Evolutionary conservation across 23 tunicate genomes (phyloP), one percentile per base, ranked within the genome.

Genomic region (Styela clava): DNA sequence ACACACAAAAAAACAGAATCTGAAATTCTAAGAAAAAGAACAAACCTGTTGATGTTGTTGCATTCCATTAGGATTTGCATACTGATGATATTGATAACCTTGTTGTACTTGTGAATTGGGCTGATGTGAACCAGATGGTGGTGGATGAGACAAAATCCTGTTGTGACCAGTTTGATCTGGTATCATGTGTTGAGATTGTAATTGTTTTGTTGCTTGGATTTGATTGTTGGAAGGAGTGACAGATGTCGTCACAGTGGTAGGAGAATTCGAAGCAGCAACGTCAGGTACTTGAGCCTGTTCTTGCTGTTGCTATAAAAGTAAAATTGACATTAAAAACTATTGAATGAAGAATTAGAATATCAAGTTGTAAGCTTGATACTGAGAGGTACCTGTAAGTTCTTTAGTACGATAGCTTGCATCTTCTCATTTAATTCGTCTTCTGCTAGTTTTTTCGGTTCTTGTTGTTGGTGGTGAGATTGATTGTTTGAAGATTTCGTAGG

Each of bases 381-480:
- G n/a, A n/a, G n/a, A n/a, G n/a, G n/a, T n/a, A 76, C 81, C 81
- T 76, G 81, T 52, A 52, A 44, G 52, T 76, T 76, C n/a, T 76
- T 76, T 25, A 76, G 26, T 16, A 76, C 81, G 24, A 76, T 76
- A 23, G 81, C 81, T 23, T 76, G 30, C 81, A 76, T 76, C 33
- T 76, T 76, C 31, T 76, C 81, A 52, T n/a, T 27, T 64, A 76
- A 76, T 76, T 76, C 65, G 31, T 76, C 81, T 44, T 36, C 81
- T 20, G 65, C 33, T 18, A 20, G 7, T 24, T 52, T 52, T 52
- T 44, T 24, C 12, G 81, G 37, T 23, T 32, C 51, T 16, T 23
- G 62, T 28, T 26, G 31, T 28, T 26, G 31, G 19, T 21, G 20
- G 64, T 19, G 21, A 61, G 64, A 61, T 44, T 44, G 56, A 5